Evolutionary conservation across 1,140 invertebrate genomes (phyloP), one percentile per base, ranked within the genome.

Genomic region (Drosophila quadrilineata): DNA sequence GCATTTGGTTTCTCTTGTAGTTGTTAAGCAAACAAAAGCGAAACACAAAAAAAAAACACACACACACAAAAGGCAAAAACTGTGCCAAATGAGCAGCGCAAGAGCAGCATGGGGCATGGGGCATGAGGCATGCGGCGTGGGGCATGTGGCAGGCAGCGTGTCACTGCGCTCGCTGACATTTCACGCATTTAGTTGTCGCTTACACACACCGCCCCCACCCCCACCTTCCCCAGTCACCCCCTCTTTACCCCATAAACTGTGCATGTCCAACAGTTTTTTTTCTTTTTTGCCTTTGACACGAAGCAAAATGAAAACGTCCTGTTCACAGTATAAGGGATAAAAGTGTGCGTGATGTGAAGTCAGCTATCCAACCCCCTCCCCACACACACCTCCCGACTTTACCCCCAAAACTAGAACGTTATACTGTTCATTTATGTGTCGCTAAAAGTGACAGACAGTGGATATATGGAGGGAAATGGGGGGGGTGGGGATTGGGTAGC

Each of bases 301-400:
- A 66, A 66, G 24, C 71, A 19, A 66, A 82, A 72, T 82, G 72
- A 82, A n/a, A 82, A 82, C 49, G 68, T 75, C 36, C 33, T 48
- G 69, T 49, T 50, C 49, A 12, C 60, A 63, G 69, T 48, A 77
- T 65, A 75, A 60, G 58, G 77, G 68, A 84, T 71, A 79, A 80
- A n/a, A 79, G 75, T 75, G 71, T 80, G 75, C 75, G 75, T 80
- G 75, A 75, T 71, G 73, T 75, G 75, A 41, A 58, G 60, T 33
- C 40, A 59, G 46, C 22, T n/a, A n/a, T n/a, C n/a, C 14, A 28
- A 28, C 36, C 52, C 24, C 35, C 12, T 43, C 10, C 3, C 5
- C 4, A 3, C 26, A 12, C 45, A 16, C n/a, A 3, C 9, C 12
- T 46, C 0, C 29, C n/a, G n/a, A n/a, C n/a, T n/a, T n/a, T 4